A percentile compares a stretch with the other conserved stretches of the same genome.
These are phyloP conservation scores for Palythoa grandis DNA, from an alignment of 92 coral and sea anemone genomes.

Conservation along the genomic window DNA sequence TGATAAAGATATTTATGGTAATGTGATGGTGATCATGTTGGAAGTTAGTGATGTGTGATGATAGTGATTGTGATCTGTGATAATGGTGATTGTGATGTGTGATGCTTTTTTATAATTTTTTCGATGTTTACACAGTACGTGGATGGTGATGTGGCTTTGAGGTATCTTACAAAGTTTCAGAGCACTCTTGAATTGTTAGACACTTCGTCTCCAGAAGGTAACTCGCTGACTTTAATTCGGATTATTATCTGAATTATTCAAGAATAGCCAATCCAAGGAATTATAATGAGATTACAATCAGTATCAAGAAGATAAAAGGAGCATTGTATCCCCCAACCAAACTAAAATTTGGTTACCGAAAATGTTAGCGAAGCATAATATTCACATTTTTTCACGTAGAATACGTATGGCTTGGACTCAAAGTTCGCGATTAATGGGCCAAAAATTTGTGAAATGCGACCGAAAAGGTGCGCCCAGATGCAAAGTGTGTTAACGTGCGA, in stretches of 20 bases:
- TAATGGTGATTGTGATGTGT: neutral
- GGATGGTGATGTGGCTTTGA: constrained; percentile 66
- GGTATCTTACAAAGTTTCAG: constrained; percentile 77
- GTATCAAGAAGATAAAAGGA: too few relatives aligned
- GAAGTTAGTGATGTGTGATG: neutral
- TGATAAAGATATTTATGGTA: too few relatives aligned
- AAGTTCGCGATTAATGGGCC: too few relatives aligned
- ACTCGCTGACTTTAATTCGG: neutral
- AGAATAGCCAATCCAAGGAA: neutral
- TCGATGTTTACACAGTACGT: constrained; percentile 59
- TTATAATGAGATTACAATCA: neutral
- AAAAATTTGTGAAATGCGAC: too few relatives aligned
- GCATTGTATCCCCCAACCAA: too few relatives aligned
- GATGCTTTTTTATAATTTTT: neutral
- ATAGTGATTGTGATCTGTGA: neutral
- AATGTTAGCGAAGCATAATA: too few relatives aligned
- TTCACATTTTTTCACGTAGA: too few relatives aligned
- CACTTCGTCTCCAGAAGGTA: constrained; percentile 43
- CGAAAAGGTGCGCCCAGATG: too few relatives aligned
- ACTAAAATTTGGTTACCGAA: too few relatives aligned
- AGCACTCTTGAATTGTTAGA: constrained; percentile 64
- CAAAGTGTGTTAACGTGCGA: too few relatives aligned
- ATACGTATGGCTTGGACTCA: too few relatives aligned
- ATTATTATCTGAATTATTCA: neutral
- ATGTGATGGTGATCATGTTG: neutral